Percentiles rank a stretch among this genome's conserved stretches.
Evolutionary conservation across 2,113 vertebrate species (phyloP).

Genomic region (Capreolus pygargus): DNA sequence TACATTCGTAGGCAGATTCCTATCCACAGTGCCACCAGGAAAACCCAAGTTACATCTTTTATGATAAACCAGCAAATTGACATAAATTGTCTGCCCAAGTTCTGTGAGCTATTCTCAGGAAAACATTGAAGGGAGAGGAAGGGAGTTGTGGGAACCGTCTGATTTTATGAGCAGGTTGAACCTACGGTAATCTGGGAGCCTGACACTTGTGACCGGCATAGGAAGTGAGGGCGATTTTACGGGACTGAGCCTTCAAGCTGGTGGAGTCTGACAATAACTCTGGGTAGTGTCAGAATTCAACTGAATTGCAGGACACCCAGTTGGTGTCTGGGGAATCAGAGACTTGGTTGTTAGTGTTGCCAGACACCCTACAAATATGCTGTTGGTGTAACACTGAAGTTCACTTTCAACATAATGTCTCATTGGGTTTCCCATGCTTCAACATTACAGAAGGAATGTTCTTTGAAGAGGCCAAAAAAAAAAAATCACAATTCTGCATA

Average conservation of each 20-base stretch:
- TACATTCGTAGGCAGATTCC: not conserved
- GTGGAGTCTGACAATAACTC: not conserved
- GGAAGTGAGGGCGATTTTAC: not conserved
- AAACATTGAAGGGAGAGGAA: not conserved
- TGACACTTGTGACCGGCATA: not conserved
- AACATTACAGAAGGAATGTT: constrained; percentile 9
- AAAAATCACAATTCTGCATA: constrained; percentile 72
- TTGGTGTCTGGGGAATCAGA: not conserved
- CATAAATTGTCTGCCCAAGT: not conserved
- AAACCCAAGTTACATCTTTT: not conserved
- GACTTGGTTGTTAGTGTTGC: not conserved
- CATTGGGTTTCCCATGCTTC: not conserved
- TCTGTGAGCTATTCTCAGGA: not conserved
- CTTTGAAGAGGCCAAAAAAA: constrained; percentile 49
- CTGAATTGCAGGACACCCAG: not conserved
- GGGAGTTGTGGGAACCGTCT: not conserved
- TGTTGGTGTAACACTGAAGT: not conserved
- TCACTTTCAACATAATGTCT: not conserved
- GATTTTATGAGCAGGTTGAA: not conserved
- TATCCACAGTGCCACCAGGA: not conserved
- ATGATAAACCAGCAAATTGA: not conserved
- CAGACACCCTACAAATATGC: not conserved
- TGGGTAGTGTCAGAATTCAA: not conserved
- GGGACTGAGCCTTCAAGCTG: not conserved
- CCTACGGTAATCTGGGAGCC: not conserved